Percentiles rank a stretch among this genome's conserved stretches.
Conservation (phyloP, 2,797 vertebrate genomes). For the Semotilus atromaculatus region DNA sequence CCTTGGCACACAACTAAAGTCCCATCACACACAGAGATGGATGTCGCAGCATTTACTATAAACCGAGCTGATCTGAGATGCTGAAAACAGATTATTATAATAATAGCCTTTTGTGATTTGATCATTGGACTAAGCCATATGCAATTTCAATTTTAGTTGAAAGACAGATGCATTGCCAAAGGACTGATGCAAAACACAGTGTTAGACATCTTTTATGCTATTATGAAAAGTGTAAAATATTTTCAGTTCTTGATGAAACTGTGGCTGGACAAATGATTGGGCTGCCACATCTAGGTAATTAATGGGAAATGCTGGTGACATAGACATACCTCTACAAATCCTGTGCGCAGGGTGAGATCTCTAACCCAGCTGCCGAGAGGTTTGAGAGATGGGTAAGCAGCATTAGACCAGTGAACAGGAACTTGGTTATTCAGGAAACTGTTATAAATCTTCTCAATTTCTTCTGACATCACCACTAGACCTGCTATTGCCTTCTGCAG, state of each 20-base stretch:
- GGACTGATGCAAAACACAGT: neutral
- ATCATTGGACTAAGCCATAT: neutral
- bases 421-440: slow-evolving; percentile 86
- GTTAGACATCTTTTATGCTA: neutral
- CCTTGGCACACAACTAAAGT: neutral
- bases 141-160: neutral
- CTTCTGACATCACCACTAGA: slow-evolving; percentile 85
- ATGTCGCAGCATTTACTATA: neutral
- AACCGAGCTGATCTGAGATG: neutral
- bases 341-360: slow-evolving; percentile 80
- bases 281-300: neutral
- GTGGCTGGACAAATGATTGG: neutral
- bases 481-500: slow-evolving; percentile 82
- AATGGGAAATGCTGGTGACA: neutral
- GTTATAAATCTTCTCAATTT: slow-evolving; percentile 82
- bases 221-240: neutral
- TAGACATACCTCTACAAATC: slow-evolving; percentile 80
- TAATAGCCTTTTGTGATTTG: neutral
- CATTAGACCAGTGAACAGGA: slow-evolving; percentile 73
- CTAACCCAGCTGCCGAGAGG: slow-evolving; percentile 79
- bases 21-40: neutral
- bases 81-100: neutral
- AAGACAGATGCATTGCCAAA: neutral
- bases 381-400: slow-evolving; percentile 83
- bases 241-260: neutral